Evolutionary conservation across 1,140 invertebrate genomes (phyloP), one percentile per base, ranked within the genome.

Genomic region (Mycetomoellerius zeteki): DNA sequence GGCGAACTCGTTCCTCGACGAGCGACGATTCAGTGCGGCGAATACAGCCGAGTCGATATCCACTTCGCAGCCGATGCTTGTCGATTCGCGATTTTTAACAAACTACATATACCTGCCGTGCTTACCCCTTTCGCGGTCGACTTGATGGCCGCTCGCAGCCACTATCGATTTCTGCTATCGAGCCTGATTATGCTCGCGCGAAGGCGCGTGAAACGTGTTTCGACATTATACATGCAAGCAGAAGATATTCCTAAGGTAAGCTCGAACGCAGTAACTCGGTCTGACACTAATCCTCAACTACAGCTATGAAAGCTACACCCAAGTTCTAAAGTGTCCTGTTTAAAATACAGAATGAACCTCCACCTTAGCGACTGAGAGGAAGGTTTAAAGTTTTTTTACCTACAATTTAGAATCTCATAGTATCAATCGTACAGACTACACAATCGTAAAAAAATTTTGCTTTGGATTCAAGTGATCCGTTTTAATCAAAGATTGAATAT

Each of bases 161-260:
- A 73, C 80, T 82, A 82, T 82, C 67, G 80, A 82, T 82, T 82
- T 82, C 80, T 82, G 52, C 67, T 73, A 84, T 84, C 69, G 69
- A 73, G 37, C 54, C 80, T 50, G 80, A 84, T 84, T 84, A 84
- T 73, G 71, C 65, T 81, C 64, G 78, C 64, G 64, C 54, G 24
- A 10, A 73, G 80, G 12, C 24, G 80, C 78, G 52, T 60, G 37
- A 24, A 60, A 82, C 67, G 33, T 33, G 7, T 10, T 37, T 5
- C 62, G n/a, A 81, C 50, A 81, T 81, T 81, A 65, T 52, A 69
- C 47, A 54, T 16, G 50, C 19, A 37, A 6, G 54, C 27, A 50
- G 19, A n/a, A 19, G 21, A 50, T 75, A 60, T 33, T 60, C 14
- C 56, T 16, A 12, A 33, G 30, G 43, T 27, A 47, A 58, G 65